phyloP scores from a whole-genome alignment of 2,113 vertebrate species.

The Perccottus glenii region DNA sequence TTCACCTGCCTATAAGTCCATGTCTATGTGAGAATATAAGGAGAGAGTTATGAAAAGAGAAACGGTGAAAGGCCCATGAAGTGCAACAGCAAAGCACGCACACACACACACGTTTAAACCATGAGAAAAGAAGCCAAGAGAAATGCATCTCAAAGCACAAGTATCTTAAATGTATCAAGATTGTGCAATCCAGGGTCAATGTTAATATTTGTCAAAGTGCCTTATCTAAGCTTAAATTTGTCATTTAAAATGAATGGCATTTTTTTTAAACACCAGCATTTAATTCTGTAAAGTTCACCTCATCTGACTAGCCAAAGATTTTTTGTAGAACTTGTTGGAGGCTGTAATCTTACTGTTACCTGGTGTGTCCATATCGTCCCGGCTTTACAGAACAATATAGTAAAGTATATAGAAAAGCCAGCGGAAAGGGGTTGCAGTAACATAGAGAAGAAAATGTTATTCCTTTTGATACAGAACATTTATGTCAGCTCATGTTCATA shows the following conservation, averaged over 20 bases:
- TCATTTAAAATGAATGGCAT: slow-evolving; percentile 17
- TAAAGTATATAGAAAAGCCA: not conserved
- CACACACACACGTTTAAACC: not conserved
- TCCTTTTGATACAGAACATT: slow-evolving; percentile 33
- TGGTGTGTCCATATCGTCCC: slow-evolving; percentile 6
- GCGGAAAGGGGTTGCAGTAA: not conserved
- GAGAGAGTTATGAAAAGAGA: not conserved
- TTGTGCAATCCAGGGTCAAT: slow-evolving; percentile 2
- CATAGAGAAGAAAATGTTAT: not conserved
- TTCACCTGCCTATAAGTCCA: slow-evolving; percentile 70
- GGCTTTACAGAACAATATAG: not conserved
- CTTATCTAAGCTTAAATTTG: slow-evolving; percentile 34
- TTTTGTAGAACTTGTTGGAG: slow-evolving; percentile 21
- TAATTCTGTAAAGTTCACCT: slow-evolving; percentile 1
- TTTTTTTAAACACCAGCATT: slow-evolving; percentile 16
- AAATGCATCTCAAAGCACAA: not conserved
- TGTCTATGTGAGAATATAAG: slow-evolving; percentile 74
- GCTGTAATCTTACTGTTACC: slow-evolving; percentile 22
- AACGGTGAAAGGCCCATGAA: not conserved
- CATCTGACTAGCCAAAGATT: slow-evolving; percentile 57
- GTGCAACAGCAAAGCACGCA: not conserved
- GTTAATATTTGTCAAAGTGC: slow-evolving; percentile 42
- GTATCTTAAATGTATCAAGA: slow-evolving; percentile 3
- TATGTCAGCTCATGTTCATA: slow-evolving; percentile 9
- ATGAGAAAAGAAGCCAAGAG: too few species aligned